Conservation (phyloP, 2,113 vertebrate genomes). For the Siphamia tubifer region DNA sequence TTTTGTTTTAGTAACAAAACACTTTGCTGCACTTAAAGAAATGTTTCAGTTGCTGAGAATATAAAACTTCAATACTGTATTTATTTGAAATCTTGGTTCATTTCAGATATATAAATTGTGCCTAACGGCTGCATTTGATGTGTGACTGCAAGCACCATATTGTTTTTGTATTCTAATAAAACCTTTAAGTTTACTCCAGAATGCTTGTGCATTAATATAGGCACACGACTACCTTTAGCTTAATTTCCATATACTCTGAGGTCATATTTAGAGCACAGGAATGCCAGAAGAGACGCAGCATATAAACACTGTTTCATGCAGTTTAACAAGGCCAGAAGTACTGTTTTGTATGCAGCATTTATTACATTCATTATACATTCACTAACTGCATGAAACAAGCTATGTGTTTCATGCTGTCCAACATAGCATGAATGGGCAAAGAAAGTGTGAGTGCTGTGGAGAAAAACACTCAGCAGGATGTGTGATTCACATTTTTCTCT, state of each 20-base stretch:
- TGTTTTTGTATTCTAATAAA: not conserved
- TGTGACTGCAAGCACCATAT: not conserved
- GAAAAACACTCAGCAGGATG: slow-evolving; percentile 16
- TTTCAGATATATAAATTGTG: not conserved
- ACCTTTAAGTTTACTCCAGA: not conserved
- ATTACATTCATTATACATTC: not conserved
- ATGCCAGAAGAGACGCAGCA: not conserved
- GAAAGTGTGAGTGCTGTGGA: not conserved
- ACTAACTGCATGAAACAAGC: not conserved
- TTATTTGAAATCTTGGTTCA: not conserved
- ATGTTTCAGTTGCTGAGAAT: not conserved
- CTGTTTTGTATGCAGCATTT: not conserved
- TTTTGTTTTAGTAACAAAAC: not conserved
- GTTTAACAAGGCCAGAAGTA: not conserved
- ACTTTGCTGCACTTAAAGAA: not conserved
- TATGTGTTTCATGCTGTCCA: not conserved
- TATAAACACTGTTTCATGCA: not conserved
- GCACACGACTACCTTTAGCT: not conserved
- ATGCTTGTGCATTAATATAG: not conserved
- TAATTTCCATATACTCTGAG: not conserved
- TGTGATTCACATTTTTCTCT: slow-evolving; percentile 5
- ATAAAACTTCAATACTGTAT: not conserved
- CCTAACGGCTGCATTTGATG: not conserved
- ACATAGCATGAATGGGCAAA: not conserved
- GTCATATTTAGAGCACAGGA: not conserved